Evolutionary conservation across 2,888 invertebrate species (phyloP), one percentile per base, ranked within the genome.

Genomic region (Fragum fragum): DNA sequence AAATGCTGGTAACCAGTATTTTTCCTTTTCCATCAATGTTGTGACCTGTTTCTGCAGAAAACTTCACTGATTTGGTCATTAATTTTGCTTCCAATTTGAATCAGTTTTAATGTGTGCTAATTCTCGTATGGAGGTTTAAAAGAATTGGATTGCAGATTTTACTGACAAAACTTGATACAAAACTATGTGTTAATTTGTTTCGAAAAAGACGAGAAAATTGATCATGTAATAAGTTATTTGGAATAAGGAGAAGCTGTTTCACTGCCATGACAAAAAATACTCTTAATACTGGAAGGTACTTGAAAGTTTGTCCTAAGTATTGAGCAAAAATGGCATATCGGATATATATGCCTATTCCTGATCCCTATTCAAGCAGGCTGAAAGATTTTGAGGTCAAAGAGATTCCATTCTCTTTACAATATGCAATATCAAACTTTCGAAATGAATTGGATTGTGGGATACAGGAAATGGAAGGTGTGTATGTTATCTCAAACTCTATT

Each of bases 281-380:
- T 47, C 47, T 18, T 9, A 47, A n/a, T 28, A 16, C 21, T 57
- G 16, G 23, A 16, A 28, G 23, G 57, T 36, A 9, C 32, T 28
- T 57, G 57, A 57, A 23, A 57, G 23, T 18, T 57, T 57, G n/a
- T 57, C 5, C 16, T 2, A 28, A 39, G 39, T 69, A 21, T 1
- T 47, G 5, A 3, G 2, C 47, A 47, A 74, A 52, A 57, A 87
- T 87, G 87, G 87, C 87, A n/a, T 87, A 87, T 70, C 79, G 87
- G 73, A 86, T 87, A 36, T 87, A 87, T 68, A 87, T 87, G 87
- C 82, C 84, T 9, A 63, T 57, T 28, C 52, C 71, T n/a, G 73
- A 73, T 32, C 11, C 69, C 23, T 29, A 28, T 18, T 21, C 39
- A 14, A n/a, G 23, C 18, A 36, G 9, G 18, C 16, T 52, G 11